phyloP scores from a whole-genome alignment of 2,113 vertebrate species.

The Tursiops truncatus region DNA sequence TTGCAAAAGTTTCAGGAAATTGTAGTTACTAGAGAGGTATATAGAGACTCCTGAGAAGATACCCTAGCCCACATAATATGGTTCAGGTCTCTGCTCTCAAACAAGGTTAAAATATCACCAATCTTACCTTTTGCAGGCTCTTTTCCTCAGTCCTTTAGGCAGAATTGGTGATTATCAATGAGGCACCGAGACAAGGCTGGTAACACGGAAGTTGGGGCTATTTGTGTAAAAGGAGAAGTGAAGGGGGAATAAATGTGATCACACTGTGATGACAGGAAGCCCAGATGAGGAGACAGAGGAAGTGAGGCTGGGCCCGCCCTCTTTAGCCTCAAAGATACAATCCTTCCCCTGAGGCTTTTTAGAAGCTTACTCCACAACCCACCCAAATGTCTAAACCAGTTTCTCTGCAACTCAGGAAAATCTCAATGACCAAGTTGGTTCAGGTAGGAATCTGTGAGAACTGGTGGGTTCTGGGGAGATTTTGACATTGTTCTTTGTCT shows the following conservation, averaged over 20 bases:
- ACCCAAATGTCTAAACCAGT: not conserved
- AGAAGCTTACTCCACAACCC: not conserved
- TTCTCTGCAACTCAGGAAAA: not conserved
- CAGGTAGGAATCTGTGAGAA: not conserved
- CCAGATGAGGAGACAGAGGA: constrained; percentile 54
- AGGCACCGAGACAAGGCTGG: not conserved
- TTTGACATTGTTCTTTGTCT: not conserved
- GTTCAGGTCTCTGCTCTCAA: not conserved
- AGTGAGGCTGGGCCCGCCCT: constrained; percentile 45
- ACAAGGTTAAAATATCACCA: not conserved
- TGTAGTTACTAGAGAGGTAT: not conserved
- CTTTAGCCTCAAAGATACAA: not conserved
- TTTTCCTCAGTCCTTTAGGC: not conserved
- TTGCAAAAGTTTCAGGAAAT: not conserved
- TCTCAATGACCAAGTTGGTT: not conserved
- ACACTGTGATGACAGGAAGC: constrained; percentile 65
- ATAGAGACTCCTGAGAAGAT: not conserved
- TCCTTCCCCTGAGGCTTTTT: not conserved
- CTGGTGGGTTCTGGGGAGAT: not conserved
- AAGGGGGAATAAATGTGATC: constrained; percentile 23
- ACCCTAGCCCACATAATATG: not conserved
- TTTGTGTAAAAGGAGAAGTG: constrained; percentile 75
- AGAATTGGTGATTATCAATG: not conserved
- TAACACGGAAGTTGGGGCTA: constrained; percentile 37
- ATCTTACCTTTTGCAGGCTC: constrained; percentile 60